phyloP scores from a whole-genome alignment of 2,113 vertebrate species.

The Brachirus orientalis region DNA sequence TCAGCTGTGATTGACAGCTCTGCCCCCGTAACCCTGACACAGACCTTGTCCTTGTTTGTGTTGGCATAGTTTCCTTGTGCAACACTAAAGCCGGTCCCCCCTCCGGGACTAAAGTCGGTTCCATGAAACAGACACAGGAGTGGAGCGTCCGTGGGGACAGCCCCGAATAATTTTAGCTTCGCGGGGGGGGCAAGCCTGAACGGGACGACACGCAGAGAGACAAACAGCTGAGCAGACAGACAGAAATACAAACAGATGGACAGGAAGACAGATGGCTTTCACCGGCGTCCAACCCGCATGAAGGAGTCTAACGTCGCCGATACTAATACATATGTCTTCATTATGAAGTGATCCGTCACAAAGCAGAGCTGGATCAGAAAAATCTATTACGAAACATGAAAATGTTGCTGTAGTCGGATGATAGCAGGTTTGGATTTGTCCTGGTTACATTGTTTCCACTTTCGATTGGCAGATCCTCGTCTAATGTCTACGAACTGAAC shows the following conservation, averaged over 20 bases:
- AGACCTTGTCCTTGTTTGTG: neutral
- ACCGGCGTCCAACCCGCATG: neutral
- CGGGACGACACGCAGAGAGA: constrained; percentile 4
- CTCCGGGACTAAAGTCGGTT: constrained; percentile 42
- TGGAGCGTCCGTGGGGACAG: constrained; percentile 58
- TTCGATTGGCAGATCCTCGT: no score
- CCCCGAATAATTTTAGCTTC: constrained; percentile 62
- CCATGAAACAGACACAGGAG: constrained; percentile 48
- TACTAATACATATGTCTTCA: neutral
- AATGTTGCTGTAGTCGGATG: no score
- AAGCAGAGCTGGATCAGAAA: no score
- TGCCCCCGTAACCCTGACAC: constrained; percentile 26
- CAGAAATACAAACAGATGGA: constrained; percentile 11
- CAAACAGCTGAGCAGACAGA: constrained; percentile 4
- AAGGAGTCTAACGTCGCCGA: no score
- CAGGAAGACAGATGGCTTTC: neutral
- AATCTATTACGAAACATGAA: no score
- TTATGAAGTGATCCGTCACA: no score
- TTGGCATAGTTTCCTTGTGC: constrained; percentile 19
- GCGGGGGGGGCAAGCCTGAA: constrained; percentile 45
- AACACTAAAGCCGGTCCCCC: constrained; percentile 51
- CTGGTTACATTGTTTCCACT: no score
- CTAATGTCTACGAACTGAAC: no score
- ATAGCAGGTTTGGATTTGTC: no score
- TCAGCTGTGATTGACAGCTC: constrained; percentile 32